Evolutionary conservation across 1,140 invertebrate species (phyloP).

Genomic region (Drosophila gunungcola): DNA sequence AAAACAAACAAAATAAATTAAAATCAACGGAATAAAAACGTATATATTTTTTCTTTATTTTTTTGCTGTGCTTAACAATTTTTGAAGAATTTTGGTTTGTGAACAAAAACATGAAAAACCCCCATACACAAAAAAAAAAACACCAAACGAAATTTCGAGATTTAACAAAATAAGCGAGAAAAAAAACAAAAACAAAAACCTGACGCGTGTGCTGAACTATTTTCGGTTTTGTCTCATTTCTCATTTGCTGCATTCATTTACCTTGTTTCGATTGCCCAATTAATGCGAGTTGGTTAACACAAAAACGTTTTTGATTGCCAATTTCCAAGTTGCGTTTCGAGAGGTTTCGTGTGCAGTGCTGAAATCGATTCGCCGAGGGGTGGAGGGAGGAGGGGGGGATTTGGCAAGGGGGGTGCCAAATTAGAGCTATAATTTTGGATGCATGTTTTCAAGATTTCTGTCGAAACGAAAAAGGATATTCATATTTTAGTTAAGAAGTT

Average conservation of each 20-base stretch:
- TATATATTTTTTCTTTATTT: constrained; percentile 43
- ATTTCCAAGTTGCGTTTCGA: constrained; percentile 51
- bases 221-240: constrained; percentile 43
- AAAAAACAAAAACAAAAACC: constrained; percentile 7
- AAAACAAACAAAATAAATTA: neutral
- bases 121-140: constrained; percentile 9
- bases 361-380: constrained; percentile 9
- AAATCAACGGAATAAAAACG: neutral
- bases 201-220: constrained; percentile 58
- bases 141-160: neutral
- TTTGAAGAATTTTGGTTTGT: constrained; percentile 4
- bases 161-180: neutral
- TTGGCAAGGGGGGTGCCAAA: neutral
- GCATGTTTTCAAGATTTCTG: neutral
- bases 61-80: constrained; percentile 26
- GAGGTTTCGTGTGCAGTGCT: constrained; percentile 39
- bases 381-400: neutral
- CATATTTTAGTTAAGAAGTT: no score
- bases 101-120: constrained; percentile 1
- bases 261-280: constrained; percentile 41
- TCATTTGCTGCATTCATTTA: constrained; percentile 36
- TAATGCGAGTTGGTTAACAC: constrained; percentile 46
- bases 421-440: neutral
- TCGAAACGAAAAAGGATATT: neutral
- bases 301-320: constrained; percentile 52